phyloP scores from a whole-genome alignment of 1,140 invertebrate species.

The Ladona fulva region DNA sequence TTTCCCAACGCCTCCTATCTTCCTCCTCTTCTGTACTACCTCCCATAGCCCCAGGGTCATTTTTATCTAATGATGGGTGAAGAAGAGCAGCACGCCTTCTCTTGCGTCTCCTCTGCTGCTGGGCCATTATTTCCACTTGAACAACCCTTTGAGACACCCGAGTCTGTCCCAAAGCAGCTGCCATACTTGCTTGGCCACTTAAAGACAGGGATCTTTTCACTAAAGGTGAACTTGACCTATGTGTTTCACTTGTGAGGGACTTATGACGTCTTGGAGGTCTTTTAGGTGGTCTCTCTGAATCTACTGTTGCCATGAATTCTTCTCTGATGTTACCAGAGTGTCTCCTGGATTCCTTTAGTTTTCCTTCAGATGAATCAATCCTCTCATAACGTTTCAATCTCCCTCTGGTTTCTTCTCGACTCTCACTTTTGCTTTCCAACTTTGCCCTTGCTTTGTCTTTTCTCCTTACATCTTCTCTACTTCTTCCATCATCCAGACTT shows the following conservation, averaged over 20 bases:
- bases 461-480: not conserved
- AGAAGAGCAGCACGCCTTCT: not conserved
- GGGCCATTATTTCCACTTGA: not conserved
- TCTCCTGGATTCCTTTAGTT: not conserved
- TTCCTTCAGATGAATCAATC: not conserved
- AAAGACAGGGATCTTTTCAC: not conserved
- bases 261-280: not conserved
- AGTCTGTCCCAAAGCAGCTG: not conserved
- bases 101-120: not conserved
- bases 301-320: not conserved
- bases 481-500: not conserved
- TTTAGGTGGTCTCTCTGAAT: not conserved
- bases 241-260: not conserved
- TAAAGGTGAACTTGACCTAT: not conserved
- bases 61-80: not conserved
- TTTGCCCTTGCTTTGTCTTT: not conserved
- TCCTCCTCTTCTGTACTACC: not conserved
- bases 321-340: not conserved
- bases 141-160: not conserved
- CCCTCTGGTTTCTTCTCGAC: not conserved
- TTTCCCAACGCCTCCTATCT: not conserved
- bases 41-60: not conserved
- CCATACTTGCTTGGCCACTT: not conserved
- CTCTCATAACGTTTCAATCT: not conserved
- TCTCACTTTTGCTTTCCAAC: not conserved